These are phyloP conservation scores for Mechanitis messenoides DNA, from an alignment of 2,888 invertebrate genomes.

Conservation along the genomic window DNA sequence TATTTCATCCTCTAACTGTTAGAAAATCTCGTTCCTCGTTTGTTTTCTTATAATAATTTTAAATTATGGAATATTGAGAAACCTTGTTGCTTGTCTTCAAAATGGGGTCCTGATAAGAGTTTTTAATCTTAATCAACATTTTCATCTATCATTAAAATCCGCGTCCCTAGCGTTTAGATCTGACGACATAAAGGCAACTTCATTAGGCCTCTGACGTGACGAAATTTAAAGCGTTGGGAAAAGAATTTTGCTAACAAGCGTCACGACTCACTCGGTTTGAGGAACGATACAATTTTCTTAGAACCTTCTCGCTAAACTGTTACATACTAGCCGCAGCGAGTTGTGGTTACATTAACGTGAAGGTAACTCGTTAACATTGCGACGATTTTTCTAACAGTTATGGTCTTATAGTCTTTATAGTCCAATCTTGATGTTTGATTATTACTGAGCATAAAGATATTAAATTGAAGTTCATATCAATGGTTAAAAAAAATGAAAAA, in stretches of 20 bases:
- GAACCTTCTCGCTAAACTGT: background rate
- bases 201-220: slow-evolving; percentile 31
- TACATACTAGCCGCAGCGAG: slow-evolving; percentile 18
- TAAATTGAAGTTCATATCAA: too few species aligned
- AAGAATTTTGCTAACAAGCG: slow-evolving; percentile 23
- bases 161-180: slow-evolving; percentile 13
- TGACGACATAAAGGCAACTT: slow-evolving; percentile 31
- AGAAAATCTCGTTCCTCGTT: too few species aligned
- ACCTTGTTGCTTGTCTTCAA: background rate
- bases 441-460: too few species aligned
- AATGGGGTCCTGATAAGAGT: background rate
- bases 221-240: slow-evolving; percentile 33
- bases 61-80: background rate
- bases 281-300: slow-evolving; percentile 31
- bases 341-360: slow-evolving; percentile 10
- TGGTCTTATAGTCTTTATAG: too few species aligned
- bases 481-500: too few species aligned
- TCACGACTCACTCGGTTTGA: slow-evolving; percentile 28
- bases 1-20: too few species aligned
- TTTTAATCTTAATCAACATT: slow-evolving; percentile 18
- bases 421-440: too few species aligned
- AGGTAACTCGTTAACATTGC: slow-evolving; percentile 9
- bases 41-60: too few species aligned
- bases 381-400: background rate
- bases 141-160: slow-evolving; percentile 21